These are phyloP conservation scores for Coluber constrictor DNA, from an alignment of 2,797 vertebrate species.

Conservation along the genomic window DNA sequence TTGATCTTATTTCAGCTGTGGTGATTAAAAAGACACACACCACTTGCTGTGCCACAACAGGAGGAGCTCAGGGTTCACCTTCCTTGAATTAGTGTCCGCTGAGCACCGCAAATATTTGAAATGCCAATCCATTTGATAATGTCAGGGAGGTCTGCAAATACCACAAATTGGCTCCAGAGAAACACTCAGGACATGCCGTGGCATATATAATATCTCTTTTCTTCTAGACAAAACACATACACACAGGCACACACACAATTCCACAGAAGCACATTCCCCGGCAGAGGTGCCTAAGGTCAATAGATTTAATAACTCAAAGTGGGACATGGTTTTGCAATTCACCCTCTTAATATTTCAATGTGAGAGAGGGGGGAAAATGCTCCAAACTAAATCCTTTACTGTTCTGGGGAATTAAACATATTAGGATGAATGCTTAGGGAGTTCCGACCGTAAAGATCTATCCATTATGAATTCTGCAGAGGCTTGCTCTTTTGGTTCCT, in stretches of 20 bases:
- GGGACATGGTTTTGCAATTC: conserved; percentile 30
- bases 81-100: conserved; percentile 79
- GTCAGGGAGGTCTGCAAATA: conserved; percentile 81
- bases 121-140: conserved; percentile 92
- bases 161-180: conserved; percentile 75
- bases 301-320: conserved; percentile 62
- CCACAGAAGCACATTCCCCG: conserved; percentile 33
- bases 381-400: conserved; percentile 2
- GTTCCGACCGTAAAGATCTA: conserved; percentile 10
- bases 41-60: conserved; percentile 72
- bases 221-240: conserved; percentile 57
- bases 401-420: conserved; percentile 53
- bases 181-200: conserved; percentile 60
- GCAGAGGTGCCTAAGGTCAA: conserved; percentile 60
- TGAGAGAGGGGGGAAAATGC: background rate
- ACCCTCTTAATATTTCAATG: conserved; percentile 44
- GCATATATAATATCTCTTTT: conserved; percentile 71
- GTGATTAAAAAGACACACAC: conserved; percentile 85
- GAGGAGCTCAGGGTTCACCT: conserved; percentile 75
- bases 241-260: conserved; percentile 18
- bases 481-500: background rate
- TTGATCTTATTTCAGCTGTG: conserved; percentile 77
- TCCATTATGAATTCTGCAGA: background rate
- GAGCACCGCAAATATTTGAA: conserved; percentile 90
- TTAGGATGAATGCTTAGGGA: conserved; percentile 24